phyloP scores from a whole-genome alignment of 2,888 invertebrate genomes.

The Bembecia ichneumoniformis region DNA sequence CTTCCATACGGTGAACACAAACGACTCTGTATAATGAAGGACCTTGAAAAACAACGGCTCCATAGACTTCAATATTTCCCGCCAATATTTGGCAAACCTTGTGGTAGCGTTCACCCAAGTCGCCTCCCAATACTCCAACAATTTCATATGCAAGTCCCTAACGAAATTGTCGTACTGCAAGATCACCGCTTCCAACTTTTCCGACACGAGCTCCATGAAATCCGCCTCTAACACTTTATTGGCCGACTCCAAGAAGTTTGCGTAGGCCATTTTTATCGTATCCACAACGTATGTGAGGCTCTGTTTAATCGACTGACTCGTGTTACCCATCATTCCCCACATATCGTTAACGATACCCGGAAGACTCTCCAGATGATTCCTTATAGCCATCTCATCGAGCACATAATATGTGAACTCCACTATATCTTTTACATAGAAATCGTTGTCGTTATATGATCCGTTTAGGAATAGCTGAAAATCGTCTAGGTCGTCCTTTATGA shows the following conservation, averaged over 20 bases:
- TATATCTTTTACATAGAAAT: slow-evolving; percentile 86
- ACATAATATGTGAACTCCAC: slow-evolving; percentile 78
- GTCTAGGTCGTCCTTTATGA: slow-evolving; percentile 80
- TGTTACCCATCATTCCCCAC: slow-evolving; percentile 89
- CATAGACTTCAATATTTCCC: slow-evolving; percentile 78
- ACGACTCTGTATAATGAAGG: slow-evolving; percentile 81
- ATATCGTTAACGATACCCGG: slow-evolving; percentile 86
- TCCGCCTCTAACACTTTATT: slow-evolving; percentile 82
- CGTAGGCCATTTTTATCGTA: slow-evolving; percentile 79
- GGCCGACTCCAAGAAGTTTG: slow-evolving; percentile 78
- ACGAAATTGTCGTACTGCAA: slow-evolving; percentile 85
- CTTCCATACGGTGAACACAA: slow-evolving; percentile 80
- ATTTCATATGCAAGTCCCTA: slow-evolving; percentile 79
- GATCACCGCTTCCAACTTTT: slow-evolving; percentile 77
- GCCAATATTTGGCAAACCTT: slow-evolving; percentile 79
- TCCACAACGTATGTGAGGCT: slow-evolving; percentile 83
- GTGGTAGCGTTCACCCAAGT: slow-evolving; percentile 79
- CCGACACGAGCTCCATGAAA: slow-evolving; percentile 79
- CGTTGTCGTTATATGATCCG: slow-evolving; percentile 83
- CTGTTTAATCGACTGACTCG: slow-evolving; percentile 82
- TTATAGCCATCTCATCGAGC: slow-evolving; percentile 83
- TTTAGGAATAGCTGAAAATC: slow-evolving; percentile 80
- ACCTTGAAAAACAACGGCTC: slow-evolving; percentile 85
- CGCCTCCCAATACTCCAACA: slow-evolving; percentile 77
- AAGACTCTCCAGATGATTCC: slow-evolving; percentile 82